Base-by-base conservation (phyloP, 2,113 vertebrate genomes). In the Myiopsitta monachus region DNA sequence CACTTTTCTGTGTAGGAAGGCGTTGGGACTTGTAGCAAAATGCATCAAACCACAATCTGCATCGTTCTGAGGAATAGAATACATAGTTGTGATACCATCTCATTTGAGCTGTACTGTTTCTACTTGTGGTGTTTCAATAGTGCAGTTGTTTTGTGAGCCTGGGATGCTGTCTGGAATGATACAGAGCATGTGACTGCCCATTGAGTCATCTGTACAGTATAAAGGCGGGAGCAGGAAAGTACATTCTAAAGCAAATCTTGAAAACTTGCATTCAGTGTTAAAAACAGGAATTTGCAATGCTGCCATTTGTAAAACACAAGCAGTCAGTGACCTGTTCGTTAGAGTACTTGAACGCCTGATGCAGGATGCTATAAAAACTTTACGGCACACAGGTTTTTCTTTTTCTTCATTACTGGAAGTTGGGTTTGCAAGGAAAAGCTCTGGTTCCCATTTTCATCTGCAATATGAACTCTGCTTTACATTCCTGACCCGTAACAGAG, bases 401-500 rank as follows among this genome's bases (percentile, higher is more conserved):
- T 90, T 87, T 83, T 39, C 36, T 80, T 92, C 41, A 3, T 64
- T 91, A 74, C 47, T 74, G n/a, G 43, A 85, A 88, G 36, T 41
- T 70, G 59, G 39, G 38, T 55, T 95, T 87, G 74, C 63, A 75
- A 72, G 84, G 67, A 90, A 83, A 90, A 96, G 39, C 77, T 82
- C 94, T 90, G 74, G 70, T 94, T 92, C 62, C 87, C 70, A 70
- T 94, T 97, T 95, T 95, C 69, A 66, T 96, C 75, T 92, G 89
- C 96, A 95, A 91, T 52, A 74, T 89, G 94, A 96, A 95, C 96
- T 95, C 69, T 72, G 51, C 80, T 94, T 93, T 89, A 79, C 92
- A 91, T 96, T 97, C 97, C 95, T 94, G 92, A 79, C 91, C 89
- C 27, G n/a, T 95, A 94, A 94, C 75, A 89, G 86, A 92, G 66